Conservation (phyloP, 2,888 invertebrate species). For the Microplitis deprimator region DNA sequence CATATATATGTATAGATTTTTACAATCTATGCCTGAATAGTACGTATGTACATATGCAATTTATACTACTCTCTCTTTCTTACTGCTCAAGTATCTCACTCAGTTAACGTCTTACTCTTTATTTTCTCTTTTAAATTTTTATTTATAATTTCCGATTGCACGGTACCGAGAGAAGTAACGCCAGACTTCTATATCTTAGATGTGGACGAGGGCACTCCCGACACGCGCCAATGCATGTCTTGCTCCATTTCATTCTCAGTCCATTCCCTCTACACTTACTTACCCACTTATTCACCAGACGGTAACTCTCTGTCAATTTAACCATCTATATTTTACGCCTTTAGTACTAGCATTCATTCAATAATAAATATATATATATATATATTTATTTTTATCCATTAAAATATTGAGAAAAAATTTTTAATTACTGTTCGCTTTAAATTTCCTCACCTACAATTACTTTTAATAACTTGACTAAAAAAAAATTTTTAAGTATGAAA, state of each 20-base stretch:
- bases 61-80: constrained; percentile 15
- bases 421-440: too few relatives aligned
- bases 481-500: too few relatives aligned
- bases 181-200: constrained; percentile 14
- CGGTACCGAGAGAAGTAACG: constrained; percentile 33
- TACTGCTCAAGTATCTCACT: neutral
- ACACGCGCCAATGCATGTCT: constrained; percentile 70
- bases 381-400: neutral
- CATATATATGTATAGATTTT: neutral
- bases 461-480: too few relatives aligned
- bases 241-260: constrained; percentile 69
- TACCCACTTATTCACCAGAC: constrained; percentile 68
- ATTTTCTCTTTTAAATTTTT: constrained; percentile 22
- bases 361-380: neutral
- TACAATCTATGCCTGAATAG: constrained; percentile 7
- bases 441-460: too few relatives aligned
- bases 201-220: constrained; percentile 63
- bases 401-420: too few relatives aligned
- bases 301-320: constrained; percentile 59
- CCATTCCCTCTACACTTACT: constrained; percentile 65
- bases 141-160: constrained; percentile 8
- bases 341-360: neutral
- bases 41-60: constrained; percentile 20
- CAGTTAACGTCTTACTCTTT: constrained; percentile 9
- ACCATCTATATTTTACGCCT: constrained; percentile 16